Evolutionary conservation across 2,797 vertebrate genomes (phyloP), one percentile per base, ranked within the genome.

Genomic region (Sebastes oblongus): DNA sequence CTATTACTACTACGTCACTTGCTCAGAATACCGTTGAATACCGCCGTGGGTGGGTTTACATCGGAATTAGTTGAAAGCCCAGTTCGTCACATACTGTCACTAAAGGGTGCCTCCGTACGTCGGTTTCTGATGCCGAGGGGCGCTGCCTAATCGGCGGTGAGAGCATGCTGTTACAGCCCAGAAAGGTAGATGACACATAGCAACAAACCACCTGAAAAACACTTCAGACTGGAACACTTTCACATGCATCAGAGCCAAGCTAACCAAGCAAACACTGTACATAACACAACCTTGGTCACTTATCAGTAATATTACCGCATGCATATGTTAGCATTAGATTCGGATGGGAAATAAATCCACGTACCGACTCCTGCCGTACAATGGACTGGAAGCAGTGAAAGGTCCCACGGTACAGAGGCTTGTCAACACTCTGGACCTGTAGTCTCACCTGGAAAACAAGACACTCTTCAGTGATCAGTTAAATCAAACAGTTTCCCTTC

Each of bases 361-460:
- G 91, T 94, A 99, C 98, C 50, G 98, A 95, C 92, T 99, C 98
- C 85, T 99, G 98, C 16, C 94, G 96, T 89, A 99, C 87, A 89
- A 99, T 99, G 75, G 98, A 97, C 93, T 97, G 97, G 93, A 99
- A 99, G 88, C 98, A 99, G 92, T 99, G 98, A 67, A 93, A 78
- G 4, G 98, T 99, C 75, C 98, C 98, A 3, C 96, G 96, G 88
- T 99, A 99, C 67, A 97, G 95, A 36, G 97, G 98, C 90, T 96
- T 98, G 73, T 97, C 95, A n/a, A 91, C 78, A 86, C 87, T 97
- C 94, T 99, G 98, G 66, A 99, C 97, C 95, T 99, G 98, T 5
- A 99, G 97, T 62, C 98, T 96, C 27, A 99, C 98, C 98, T 99
- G 93, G 65, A 91, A 92, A 66, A 91, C 5, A 66, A 75, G 8